Evolutionary conservation across 1,140 invertebrate species (phyloP), one percentile per base, ranked within the genome.

Genomic region (Oscheius sp.): DNA sequence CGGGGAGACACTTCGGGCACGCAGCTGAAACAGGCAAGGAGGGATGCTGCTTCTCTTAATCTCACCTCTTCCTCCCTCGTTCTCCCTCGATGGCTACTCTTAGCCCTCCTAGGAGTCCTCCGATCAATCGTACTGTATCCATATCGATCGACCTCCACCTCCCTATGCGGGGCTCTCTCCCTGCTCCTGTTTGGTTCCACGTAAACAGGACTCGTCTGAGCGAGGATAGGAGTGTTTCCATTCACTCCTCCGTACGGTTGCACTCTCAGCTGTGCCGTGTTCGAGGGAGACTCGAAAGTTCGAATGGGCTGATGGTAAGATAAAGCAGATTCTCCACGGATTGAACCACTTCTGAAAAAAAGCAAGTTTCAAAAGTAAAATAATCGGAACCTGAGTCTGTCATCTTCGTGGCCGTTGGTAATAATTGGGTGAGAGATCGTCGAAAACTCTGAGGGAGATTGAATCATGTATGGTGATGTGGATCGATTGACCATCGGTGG

Each of bases 161-260:
- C 49, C 23, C 49, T 55, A 34, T 68, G 32, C 65, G 49, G 20
- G 58, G 36, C 32, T 36, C 67, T 15, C 28, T 55, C 23, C 45
- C 55, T 26, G 29, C 52, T 68, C 36, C 67, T 10, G 55, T 68
- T 55, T 38, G 49, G 45, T 2, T 61, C 67, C 36, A 58, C 55
- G 61, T 42, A 26, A 34, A 58, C 2, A 36, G 67, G 23, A 59
- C 67, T 61, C 36, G 38, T 42, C 67, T 36, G 49, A 23, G 38
- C 10, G 38, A 10, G 10, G 10, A 15, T 55, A 15, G 7, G 7
- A 4, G 28, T 26, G 23, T 55, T 55, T 55, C 49, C 49, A 55
- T 55, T 55, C 49, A 55, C 7, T 15, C n/a, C n/a, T n/a, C 28
- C 15, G 49, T 7, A 13, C 7, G 15, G 7, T 4, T 55, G 7